These are phyloP conservation scores for Oegoconia quadripuncta DNA, from an alignment of 2,888 invertebrate species.

Conservation along the genomic window DNA sequence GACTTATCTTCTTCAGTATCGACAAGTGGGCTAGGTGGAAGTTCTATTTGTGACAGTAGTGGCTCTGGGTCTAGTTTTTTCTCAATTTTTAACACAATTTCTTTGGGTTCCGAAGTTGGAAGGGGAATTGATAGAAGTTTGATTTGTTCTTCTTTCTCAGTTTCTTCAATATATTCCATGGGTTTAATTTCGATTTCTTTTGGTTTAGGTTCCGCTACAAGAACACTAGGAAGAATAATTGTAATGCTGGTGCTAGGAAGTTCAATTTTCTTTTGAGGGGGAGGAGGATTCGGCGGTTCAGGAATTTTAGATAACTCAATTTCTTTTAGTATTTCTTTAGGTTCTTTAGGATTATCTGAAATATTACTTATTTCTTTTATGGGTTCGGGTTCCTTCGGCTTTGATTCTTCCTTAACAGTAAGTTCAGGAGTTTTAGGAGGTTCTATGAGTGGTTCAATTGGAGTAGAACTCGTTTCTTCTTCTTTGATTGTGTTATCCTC, in stretches of 20 bases:
- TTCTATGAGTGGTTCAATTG: slow-evolving; percentile 35
- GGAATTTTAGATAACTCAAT: slow-evolving; percentile 33
- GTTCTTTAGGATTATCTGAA: slow-evolving; percentile 5
- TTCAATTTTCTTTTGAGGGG: slow-evolving; percentile 7
- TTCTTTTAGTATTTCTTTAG: slow-evolving; percentile 7
- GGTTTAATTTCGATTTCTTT: slow-evolving; percentile 23
- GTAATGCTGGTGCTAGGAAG: slow-evolving; percentile 20
- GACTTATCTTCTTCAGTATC: slow-evolving; percentile 73
- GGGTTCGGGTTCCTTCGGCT: slow-evolving; percentile 8
- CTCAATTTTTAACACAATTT: slow-evolving; percentile 34
- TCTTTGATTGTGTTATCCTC: slow-evolving; percentile 49
- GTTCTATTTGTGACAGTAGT: slow-evolving; percentile 42
- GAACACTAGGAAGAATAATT: slow-evolving; percentile 14
- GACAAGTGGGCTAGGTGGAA: slow-evolving; percentile 62
- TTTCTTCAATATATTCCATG: slow-evolving; percentile 21
- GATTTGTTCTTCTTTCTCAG: slow-evolving; percentile 27
- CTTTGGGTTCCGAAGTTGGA: slow-evolving; percentile 33
- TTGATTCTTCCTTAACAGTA: slow-evolving; percentile 26
- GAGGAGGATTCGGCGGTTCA: slow-evolving; percentile 53
- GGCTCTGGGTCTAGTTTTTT: slow-evolving; percentile 44
- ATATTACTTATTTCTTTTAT: slow-evolving; percentile 2
- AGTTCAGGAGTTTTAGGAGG: slow-evolving; percentile 37
- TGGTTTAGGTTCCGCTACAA: slow-evolving; percentile 12
- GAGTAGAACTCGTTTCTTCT: slow-evolving; percentile 35
- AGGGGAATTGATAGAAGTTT: slow-evolving; percentile 39